A percentile compares a stretch with the other conserved stretches of the same genome.
Conservation (phyloP, 2,113 vertebrate genomes). For the Alligator mississippiensis region DNA sequence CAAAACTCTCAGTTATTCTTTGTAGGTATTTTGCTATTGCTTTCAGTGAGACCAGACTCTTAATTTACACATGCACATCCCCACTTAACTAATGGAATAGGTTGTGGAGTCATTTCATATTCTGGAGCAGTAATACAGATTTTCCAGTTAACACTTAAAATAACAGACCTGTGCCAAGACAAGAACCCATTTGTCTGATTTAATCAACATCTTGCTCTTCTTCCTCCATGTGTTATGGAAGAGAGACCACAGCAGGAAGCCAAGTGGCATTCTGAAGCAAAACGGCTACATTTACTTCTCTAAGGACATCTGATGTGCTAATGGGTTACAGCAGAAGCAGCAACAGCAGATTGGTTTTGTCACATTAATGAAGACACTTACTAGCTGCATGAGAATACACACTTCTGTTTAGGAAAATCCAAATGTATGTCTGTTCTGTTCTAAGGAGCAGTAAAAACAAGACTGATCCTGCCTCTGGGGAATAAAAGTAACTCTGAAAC, state of each 20-base stretch:
- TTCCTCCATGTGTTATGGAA: neutral
- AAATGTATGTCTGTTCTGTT: neutral
- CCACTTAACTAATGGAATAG: neutral
- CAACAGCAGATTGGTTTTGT: neutral
- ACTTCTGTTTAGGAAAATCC: neutral
- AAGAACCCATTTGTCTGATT: neutral
- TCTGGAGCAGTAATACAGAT: neutral
- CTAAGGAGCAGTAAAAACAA: neutral
- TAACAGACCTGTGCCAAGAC: neutral
- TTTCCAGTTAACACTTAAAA: slow-evolving; percentile 44
- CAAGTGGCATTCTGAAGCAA: neutral
- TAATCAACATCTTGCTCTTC: slow-evolving; percentile 18
- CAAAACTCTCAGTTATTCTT: neutral
- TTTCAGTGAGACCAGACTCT: neutral
- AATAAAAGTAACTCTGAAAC: neutral
- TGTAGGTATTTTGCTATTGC: neutral
- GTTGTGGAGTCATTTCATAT: neutral
- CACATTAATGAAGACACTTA: neutral
- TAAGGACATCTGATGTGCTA: neutral
- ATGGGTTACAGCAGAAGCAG: neutral
- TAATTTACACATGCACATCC: neutral
- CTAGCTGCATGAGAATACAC: neutral
- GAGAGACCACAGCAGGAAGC: neutral
- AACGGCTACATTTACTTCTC: neutral
- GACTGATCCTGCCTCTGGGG: neutral